These are phyloP conservation scores for Pangasius sanitwongsei DNA, from an alignment of 2,797 vertebrate genomes.

Conservation along the genomic window DNA sequence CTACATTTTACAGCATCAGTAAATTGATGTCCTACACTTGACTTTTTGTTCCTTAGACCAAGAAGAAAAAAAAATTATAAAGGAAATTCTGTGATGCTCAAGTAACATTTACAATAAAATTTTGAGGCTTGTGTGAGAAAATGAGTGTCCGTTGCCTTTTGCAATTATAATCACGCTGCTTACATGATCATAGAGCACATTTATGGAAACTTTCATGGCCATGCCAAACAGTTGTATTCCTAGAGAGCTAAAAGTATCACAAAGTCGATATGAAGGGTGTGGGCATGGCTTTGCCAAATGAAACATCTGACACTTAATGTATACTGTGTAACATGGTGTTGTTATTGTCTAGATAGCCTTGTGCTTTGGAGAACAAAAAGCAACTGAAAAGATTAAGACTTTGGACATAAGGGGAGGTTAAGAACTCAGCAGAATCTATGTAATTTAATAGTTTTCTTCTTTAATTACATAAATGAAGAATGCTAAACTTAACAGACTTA, in stretches of 20 bases:
- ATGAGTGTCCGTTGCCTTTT: not conserved
- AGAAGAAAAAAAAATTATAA: slow-evolving; percentile 19
- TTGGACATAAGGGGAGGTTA: not conserved
- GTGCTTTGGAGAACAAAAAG: not conserved
- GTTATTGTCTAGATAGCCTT: not conserved
- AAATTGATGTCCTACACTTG: not conserved
- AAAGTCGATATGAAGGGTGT: slow-evolving; percentile 29
- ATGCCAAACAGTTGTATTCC: slow-evolving; percentile 44
- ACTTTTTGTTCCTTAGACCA: not conserved
- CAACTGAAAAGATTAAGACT: not conserved
- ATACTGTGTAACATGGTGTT: not conserved
- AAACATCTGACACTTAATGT: slow-evolving; percentile 18
- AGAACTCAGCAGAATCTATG: not conserved
- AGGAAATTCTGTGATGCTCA: not conserved
- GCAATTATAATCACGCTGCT: slow-evolving; percentile 13
- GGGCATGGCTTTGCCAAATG: slow-evolving; percentile 2
- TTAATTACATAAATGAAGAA: not conserved
- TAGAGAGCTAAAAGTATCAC: slow-evolving; percentile 47
- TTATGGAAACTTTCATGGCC: slow-evolving; percentile 28
- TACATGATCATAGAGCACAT: slow-evolving; percentile 31
- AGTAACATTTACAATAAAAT: not conserved
- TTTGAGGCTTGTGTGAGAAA: not conserved
- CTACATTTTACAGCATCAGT: not conserved
- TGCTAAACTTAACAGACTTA: not conserved
- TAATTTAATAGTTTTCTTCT: not conserved